Conservation (phyloP, 2,797 vertebrate species). For the Tarsius wallacei region DNA sequence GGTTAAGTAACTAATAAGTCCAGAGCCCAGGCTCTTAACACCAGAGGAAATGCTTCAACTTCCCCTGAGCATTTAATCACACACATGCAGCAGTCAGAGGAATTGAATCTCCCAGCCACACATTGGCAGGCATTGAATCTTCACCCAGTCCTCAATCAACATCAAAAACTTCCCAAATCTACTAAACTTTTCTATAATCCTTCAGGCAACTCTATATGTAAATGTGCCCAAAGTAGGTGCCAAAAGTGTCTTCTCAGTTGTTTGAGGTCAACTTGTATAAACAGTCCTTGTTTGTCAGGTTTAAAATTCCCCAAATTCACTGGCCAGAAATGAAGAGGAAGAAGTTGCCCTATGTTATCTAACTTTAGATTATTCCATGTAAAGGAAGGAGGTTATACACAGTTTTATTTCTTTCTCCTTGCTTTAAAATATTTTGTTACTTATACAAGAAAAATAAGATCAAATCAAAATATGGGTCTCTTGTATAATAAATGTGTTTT, state of each 20-base stretch:
- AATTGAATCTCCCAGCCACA: neutral
- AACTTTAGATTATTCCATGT: neutral
- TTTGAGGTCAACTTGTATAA: neutral
- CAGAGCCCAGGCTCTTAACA: neutral
- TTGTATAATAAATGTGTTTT: conserved; percentile 52
- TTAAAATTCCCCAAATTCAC: neutral
- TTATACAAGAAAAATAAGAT: conserved; percentile 42
- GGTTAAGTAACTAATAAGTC: neutral
- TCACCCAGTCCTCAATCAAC: neutral
- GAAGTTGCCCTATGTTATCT: neutral
- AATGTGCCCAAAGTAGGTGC: neutral
- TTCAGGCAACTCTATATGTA: neutral
- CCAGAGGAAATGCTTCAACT: neutral
- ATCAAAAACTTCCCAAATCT: neutral
- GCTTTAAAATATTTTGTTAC: conserved; percentile 50
- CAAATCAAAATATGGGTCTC: conserved; percentile 42
- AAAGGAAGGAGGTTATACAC: neutral
- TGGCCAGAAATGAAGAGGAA: neutral
- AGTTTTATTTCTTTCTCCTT: conserved; percentile 26
- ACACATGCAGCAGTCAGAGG: neutral
- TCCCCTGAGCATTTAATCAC: neutral
- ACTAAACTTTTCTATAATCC: neutral
- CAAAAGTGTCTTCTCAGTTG: neutral
- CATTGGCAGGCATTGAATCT: neutral
- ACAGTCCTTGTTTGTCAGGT: neutral